Evolutionary conservation across 1,140 invertebrate species (phyloP).

Genomic region (Zeugodacus cucurbitae): DNA sequence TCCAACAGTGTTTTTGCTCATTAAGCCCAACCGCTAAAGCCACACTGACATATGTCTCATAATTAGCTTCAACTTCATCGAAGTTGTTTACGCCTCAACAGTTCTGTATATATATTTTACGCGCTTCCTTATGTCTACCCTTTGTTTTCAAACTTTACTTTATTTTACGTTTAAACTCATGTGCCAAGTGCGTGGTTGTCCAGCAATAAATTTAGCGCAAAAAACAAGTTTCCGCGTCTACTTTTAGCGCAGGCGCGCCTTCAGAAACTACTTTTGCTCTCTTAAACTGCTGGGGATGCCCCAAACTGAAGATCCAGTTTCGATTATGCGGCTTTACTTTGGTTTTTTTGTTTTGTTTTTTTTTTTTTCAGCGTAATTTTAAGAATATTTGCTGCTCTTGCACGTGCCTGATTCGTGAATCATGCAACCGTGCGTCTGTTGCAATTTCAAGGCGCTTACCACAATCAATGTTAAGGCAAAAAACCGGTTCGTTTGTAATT

Average conservation of each 20-base stretch:
- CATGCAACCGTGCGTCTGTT: not conserved
- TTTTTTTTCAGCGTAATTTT: not conserved
- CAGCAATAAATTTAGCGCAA: not conserved
- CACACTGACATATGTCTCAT: too few relatives aligned
- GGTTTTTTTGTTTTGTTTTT: not conserved
- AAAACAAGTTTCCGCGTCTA: not conserved
- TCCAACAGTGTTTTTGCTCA: too few relatives aligned
- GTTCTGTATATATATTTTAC: too few relatives aligned
- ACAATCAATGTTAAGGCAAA: not conserved
- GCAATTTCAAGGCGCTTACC: not conserved
- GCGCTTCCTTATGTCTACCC: too few relatives aligned
- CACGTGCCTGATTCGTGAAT: not conserved
- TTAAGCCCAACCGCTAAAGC: too few relatives aligned
- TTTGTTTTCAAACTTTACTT: too few relatives aligned
- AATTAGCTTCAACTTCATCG: too few relatives aligned
- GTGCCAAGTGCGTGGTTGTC: not conserved
- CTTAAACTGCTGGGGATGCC: not conserved
- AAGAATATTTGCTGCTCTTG: not conserved
- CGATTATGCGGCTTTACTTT: too few relatives aligned
- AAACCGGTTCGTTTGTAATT: not conserved
- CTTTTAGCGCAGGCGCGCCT: not conserved
- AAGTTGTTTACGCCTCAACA: too few relatives aligned
- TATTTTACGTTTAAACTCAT: too few relatives aligned
- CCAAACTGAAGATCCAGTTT: not conserved
- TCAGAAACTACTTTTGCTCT: slow-evolving; percentile 2